Percentiles rank a stretch among this genome's conserved stretches.
phyloP scores from a whole-genome alignment of 2,113 vertebrate species.

The Verasper variegatus region DNA sequence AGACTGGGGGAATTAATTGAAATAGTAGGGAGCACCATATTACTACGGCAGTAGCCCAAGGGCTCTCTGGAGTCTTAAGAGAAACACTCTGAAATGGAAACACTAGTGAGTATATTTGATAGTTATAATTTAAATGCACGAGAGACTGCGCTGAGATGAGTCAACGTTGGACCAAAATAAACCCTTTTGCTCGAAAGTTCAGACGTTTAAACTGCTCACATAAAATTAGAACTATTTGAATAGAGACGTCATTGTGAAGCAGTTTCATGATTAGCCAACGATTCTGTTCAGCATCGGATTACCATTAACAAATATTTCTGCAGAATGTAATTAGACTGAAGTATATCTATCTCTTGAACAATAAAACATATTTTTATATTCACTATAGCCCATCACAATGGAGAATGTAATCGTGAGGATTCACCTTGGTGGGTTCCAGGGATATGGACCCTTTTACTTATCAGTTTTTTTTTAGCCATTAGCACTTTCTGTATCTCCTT shows the following conservation, averaged over 20 bases:
- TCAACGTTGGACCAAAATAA: neutral
- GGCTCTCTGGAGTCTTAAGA: slow-evolving; percentile 25
- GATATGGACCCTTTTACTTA: slow-evolving; percentile 25
- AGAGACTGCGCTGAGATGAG: neutral
- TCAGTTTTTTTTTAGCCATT: slow-evolving; percentile 6
- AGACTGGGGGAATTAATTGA: slow-evolving; percentile 33
- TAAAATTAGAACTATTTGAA: slow-evolving; percentile 12
- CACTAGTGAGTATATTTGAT: slow-evolving; percentile 2
- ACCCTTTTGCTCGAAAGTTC: slow-evolving; percentile 11
- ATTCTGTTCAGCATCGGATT: slow-evolving; percentile 34
- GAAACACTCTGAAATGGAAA: slow-evolving; percentile 30
- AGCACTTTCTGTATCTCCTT: slow-evolving; percentile 17
- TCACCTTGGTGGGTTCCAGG: neutral
- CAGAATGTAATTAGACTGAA: slow-evolving; percentile 48
- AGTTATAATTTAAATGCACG: neutral
- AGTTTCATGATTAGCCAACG: slow-evolving; percentile 27
- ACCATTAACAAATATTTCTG: slow-evolving; percentile 33
- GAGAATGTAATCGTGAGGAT: slow-evolving; percentile 1
- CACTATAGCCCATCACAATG: neutral
- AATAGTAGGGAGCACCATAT: slow-evolving; percentile 28
- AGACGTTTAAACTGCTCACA: slow-evolving; percentile 10
- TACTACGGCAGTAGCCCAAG: slow-evolving; percentile 36
- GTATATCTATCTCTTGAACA: slow-evolving; percentile 36
- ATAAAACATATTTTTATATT: slow-evolving; percentile 27
- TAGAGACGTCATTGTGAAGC: neutral